These are phyloP conservation scores for Myotis yumanensis DNA, from an alignment of 2,113 vertebrate species.

Conservation along the genomic window DNA sequence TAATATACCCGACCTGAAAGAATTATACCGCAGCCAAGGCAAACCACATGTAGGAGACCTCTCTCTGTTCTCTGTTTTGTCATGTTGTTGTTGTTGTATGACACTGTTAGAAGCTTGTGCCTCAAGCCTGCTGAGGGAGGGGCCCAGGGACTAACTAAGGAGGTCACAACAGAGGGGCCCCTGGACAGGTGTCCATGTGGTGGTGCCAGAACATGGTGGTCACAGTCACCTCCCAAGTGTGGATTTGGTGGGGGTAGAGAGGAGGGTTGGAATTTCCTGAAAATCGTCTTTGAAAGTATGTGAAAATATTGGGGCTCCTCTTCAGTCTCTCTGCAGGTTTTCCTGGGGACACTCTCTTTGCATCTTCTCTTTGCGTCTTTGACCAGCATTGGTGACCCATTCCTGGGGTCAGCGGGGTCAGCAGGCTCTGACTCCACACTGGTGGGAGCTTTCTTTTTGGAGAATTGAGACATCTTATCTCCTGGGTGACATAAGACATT, in stretches of 20 bases:
- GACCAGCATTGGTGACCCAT: not conserved
- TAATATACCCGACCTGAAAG: not conserved
- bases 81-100: not conserved
- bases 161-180: not conserved
- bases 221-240: not conserved
- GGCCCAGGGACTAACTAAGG: not conserved
- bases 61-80: not conserved
- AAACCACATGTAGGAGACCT: not conserved
- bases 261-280: not conserved
- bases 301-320: not conserved
- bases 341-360: not conserved
- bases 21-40: not conserved
- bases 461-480: not conserved
- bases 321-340: not conserved
- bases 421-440: not conserved
- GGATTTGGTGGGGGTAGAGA: not conserved
- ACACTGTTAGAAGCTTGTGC: not conserved
- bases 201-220: not conserved
- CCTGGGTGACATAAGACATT: conserved; percentile 12
- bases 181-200: not conserved
- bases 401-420: not conserved
- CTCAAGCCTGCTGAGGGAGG: not conserved
- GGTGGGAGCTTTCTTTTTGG: not conserved
- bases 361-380: not conserved
- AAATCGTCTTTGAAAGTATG: not conserved